These are phyloP conservation scores for Prenolepis imparis DNA, from an alignment of 2,888 invertebrate species.

Conservation along the genomic window DNA sequence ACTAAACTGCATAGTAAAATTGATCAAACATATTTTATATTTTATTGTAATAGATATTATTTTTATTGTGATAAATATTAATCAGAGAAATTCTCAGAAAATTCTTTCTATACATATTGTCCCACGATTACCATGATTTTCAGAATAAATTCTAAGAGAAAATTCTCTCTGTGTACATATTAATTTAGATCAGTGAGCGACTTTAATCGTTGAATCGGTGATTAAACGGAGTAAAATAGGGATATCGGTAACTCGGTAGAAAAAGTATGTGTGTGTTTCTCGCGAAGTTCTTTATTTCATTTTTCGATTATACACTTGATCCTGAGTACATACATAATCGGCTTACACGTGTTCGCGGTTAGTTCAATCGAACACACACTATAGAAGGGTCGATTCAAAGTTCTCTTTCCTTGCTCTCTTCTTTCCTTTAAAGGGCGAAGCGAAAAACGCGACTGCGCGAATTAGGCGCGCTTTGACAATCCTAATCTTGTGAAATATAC, in stretches of 20 bases:
- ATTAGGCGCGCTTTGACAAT: slow-evolving; percentile 72
- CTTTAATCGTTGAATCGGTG: background rate
- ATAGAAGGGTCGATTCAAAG: slow-evolving; percentile 48
- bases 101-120: no score
- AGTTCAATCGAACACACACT: slow-evolving; percentile 53
- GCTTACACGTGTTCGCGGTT: slow-evolving; percentile 65
- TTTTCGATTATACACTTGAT: slow-evolving; percentile 46
- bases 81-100: no score
- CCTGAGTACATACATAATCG: slow-evolving; percentile 63
- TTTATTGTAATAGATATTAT: no score
- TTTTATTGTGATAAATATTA: no score
- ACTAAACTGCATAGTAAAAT: no score
- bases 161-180: no score
- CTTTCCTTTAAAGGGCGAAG: slow-evolving; percentile 37
- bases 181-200: slow-evolving; percentile 17
- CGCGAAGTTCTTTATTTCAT: slow-evolving; percentile 58
- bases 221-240: slow-evolving; percentile 19
- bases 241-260: slow-evolving; percentile 24
- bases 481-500: slow-evolving; percentile 76
- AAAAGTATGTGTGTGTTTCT: background rate
- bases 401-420: background rate
- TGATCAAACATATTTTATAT: no score
- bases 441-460: slow-evolving; percentile 48
- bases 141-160: no score
- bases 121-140: no score